Evolutionary conservation across 2,888 invertebrate species (phyloP), one percentile per base, ranked within the genome.

Genomic region (Hemistola chrysoprasaria): DNA sequence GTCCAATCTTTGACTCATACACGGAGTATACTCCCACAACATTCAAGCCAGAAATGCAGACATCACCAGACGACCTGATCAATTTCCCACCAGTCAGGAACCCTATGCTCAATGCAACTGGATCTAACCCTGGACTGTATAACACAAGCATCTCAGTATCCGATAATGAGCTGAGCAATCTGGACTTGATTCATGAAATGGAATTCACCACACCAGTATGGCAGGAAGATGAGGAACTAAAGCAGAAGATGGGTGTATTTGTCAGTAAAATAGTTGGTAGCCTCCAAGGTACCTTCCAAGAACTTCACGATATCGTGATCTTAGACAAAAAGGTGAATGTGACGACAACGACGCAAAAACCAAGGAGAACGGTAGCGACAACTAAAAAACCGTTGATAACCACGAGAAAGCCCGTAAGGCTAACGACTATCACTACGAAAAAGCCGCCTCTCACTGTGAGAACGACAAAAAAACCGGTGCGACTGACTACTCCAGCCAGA

Each of bases 71-170:
- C 59, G 93, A 95, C 47, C 78, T 92, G 10, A 92, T 93, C 22
- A 95, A 95, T 59, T 96, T 96, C 82, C 96, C 96, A 8, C 96
- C 96, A 0, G 96, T 95, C 0, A 90, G 96, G 29, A 95, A 96
- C 71, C 96, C 96, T 0, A 93, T 95, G 80, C 79, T 95, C 0
- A 95, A 95, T 48, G 92, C 92, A 57, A 93, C 94, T 0, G 87
- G 90, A 0, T 87, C 91, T 0, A 85, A 90, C 11, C 76, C 90
- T 5, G 83, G 79, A 0, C 54, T 84, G 0, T 90, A 71, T 32
- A 90, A 90, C 29, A 82, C 88, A 2, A 90, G 85, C 11, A 71
- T 90, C n/a, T 79, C 91, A 0, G 78, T 91, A 51, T 82, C 90
- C 2, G 90, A 91, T 1, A 90, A 90, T 29, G 91, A 90, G 29